phyloP scores from a whole-genome alignment of 2,888 invertebrate species.

The Clusia tigrina region DNA sequence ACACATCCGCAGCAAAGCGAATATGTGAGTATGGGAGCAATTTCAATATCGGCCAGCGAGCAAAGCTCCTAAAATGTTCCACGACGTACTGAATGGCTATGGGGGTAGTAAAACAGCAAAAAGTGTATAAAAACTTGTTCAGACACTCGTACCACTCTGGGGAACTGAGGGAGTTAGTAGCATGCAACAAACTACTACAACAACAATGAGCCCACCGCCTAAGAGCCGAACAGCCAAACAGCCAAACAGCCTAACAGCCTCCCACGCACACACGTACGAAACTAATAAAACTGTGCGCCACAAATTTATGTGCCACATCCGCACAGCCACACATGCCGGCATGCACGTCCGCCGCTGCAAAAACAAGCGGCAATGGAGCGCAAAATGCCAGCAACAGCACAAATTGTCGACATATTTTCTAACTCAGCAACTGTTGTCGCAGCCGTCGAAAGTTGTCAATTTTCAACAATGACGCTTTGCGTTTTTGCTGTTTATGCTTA shows the following conservation, averaged over 20 bases:
- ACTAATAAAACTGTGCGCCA: conserved; percentile 17
- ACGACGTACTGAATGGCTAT: too few relatives aligned
- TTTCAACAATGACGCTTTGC: conserved; percentile 8
- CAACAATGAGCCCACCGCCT: too few relatives aligned
- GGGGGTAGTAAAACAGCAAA: too few relatives aligned
- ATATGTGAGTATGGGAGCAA: conserved; percentile 7
- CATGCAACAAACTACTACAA: too few relatives aligned
- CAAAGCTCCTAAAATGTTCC: conserved; percentile 3
- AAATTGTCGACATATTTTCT: conserved; percentile 22
- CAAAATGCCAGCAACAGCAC: not conserved
- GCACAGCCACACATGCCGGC: not conserved
- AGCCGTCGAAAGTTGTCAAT: conserved; percentile 6
- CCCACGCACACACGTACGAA: not conserved
- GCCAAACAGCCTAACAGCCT: not conserved
- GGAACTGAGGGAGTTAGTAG: too few relatives aligned
- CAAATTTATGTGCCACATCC: conserved; percentile 16
- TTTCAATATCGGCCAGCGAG: conserved; percentile 14
- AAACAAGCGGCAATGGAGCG: not conserved
- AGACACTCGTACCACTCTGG: conserved; percentile 8
- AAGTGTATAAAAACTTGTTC: conserved; percentile 23
- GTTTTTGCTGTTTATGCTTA: conserved; percentile 3
- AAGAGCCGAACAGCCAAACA: not conserved
- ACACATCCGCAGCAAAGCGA: not conserved
- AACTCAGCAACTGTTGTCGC: not conserved
- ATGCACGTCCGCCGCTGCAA: not conserved